Evolutionary conservation across 2,113 vertebrate genomes (phyloP).

Genomic region (Felis catus): DNA sequence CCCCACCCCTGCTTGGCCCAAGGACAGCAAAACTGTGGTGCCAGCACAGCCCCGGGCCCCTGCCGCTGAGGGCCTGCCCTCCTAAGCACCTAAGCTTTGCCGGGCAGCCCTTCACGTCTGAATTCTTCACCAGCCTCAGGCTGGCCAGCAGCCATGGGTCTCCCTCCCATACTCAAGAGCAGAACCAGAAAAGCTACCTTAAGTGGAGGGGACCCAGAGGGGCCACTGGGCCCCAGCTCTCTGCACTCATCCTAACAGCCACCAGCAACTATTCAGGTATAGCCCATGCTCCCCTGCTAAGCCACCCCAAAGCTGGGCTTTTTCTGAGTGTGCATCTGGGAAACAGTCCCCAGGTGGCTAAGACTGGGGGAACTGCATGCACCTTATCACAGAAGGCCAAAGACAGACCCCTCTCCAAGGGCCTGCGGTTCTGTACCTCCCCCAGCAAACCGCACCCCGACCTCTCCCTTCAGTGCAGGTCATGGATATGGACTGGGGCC

Average conservation of each 20-base stretch:
- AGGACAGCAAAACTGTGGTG: background rate
- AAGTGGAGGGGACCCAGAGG: background rate
- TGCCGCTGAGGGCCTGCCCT: background rate
- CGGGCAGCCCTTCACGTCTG: background rate
- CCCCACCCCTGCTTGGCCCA: background rate
- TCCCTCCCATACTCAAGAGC: background rate
- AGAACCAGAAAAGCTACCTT: background rate
- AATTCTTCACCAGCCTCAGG: background rate
- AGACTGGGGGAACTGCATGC: background rate
- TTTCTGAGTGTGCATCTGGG: background rate
- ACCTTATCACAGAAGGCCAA: background rate
- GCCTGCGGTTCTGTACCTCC: background rate
- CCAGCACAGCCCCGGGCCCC: background rate
- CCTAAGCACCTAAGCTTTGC: background rate
- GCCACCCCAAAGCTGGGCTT: background rate
- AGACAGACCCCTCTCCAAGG: background rate
- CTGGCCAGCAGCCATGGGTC: no score
- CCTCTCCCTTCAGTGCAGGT: background rate
- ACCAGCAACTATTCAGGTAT: background rate
- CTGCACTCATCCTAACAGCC: background rate
- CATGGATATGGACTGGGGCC: fast-evolving
- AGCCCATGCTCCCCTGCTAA: background rate
- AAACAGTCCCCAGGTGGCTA: background rate
- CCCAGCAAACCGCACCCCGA: background rate
- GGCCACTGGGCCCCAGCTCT: no score